Base-by-base conservation (phyloP, 2,888 invertebrate species). In the Cybosia mesomella region DNA sequence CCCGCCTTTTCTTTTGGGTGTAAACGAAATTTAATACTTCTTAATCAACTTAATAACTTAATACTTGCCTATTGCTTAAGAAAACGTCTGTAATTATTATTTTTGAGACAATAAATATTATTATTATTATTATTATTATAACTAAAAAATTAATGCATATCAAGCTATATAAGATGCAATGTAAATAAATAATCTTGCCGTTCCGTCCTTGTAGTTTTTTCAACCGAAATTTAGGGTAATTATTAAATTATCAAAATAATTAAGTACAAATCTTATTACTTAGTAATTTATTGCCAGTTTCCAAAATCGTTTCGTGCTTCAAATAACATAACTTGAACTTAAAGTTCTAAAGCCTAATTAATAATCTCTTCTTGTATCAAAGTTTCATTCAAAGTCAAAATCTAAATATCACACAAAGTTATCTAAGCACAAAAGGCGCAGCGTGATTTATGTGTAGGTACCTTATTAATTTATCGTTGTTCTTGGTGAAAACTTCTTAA, bases 321-420 rank as follows among this genome's bases (percentile, higher is more conserved):
- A 28, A 49, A 28, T 43, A 61, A 43, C 11, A 28, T 13, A 61
- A 49, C 13, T 58, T 49, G 49, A n/a, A 13, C 32, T 43, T n/a
- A 49, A 28, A 61, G 28, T 61, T 8, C 5, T 24, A 53, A 53
- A 49, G 49, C 49, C 24, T 28, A 49, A 43, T 28, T 61, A 61
- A 61, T 61, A 49, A 61, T 61, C 28, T 28, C 32, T 28, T 34
- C 34, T 54, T 32, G 54, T 63, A 22, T 53, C 54, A 62, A 62
- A 54, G 21, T 62, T 61, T 43, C n/a, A 49, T 49, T 61, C 28
- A n/a, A 61, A 61, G 43, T 32, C 49, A 21, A 58, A 58, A 58
- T 58, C 34, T 34, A 58, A 58, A 58, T 34, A 58, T 58, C 34
- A 58, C 58, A 58, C 49, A 58, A 58, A 58, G 58, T 58, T 58